Conservation (phyloP, 2,797 vertebrate genomes). For the Sebastes jordani region DNA sequence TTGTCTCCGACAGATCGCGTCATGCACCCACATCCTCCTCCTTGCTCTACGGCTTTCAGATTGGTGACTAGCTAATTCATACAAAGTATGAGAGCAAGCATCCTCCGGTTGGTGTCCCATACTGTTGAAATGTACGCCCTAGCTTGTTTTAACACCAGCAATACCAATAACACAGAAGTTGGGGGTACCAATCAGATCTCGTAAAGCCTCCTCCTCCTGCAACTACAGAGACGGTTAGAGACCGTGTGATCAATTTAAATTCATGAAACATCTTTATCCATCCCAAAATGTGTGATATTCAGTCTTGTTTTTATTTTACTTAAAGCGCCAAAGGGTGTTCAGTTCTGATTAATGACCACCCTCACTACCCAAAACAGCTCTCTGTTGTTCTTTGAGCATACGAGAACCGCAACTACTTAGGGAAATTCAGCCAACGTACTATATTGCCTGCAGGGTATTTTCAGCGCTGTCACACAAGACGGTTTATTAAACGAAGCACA, state of each 20-base stretch:
- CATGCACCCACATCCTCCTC: neutral
- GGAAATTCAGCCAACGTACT: slow-evolving; percentile 38
- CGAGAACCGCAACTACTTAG: slow-evolving; percentile 25
- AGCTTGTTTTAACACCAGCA: neutral
- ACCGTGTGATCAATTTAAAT: neutral
- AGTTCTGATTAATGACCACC: slow-evolving; percentile 34
- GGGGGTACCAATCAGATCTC: neutral
- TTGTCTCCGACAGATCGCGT: neutral
- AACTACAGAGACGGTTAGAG: neutral
- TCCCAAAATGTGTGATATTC: neutral
- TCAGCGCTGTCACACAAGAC: slow-evolving; percentile 17
- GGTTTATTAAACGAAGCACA: slow-evolving; percentile 48
- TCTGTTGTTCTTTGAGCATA: slow-evolving; percentile 29
- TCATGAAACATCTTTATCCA: neutral
- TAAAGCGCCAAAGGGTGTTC: neutral
- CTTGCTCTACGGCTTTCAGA: neutral
- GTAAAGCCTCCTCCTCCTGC: neutral
- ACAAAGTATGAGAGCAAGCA: too few species aligned
- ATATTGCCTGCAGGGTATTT: slow-evolving; percentile 43
- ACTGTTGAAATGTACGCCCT: neutral
- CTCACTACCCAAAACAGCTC: slow-evolving; percentile 16
- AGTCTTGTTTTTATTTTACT: slow-evolving; percentile 1
- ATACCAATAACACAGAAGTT: neutral
- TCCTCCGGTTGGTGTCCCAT: neutral
- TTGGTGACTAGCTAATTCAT: neutral